These are phyloP conservation scores for Tholera decimalis DNA, from an alignment of 2,888 invertebrate species.

Conservation along the genomic window DNA sequence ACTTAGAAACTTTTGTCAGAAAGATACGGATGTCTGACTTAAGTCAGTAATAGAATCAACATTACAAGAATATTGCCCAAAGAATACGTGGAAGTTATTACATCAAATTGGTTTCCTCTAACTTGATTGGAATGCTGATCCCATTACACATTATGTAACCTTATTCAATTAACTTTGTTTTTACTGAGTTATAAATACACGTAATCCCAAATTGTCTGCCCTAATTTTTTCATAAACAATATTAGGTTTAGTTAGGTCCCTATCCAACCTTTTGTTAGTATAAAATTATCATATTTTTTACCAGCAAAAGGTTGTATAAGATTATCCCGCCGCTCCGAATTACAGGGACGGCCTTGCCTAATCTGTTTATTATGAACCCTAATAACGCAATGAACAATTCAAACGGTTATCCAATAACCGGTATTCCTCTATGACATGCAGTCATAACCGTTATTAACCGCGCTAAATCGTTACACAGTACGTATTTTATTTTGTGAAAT, in stretches of 20 bases:
- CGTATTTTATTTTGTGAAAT: conserved; percentile 80
- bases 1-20: neutral
- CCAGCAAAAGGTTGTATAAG: too few relatives aligned
- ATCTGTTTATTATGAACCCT: conserved; percentile 65
- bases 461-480: conserved; percentile 76
- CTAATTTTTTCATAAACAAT: conserved; percentile 54
- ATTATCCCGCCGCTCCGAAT: conserved; percentile 44
- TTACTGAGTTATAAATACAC: conserved; percentile 5
- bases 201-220: conserved; percentile 25
- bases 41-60: conserved; percentile 7
- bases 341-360: conserved; percentile 45
- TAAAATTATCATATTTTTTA: conserved; percentile 52
- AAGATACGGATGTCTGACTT: neutral
- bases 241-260: conserved; percentile 31
- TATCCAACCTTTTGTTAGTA: conserved; percentile 44
- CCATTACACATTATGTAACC: conserved; percentile 3
- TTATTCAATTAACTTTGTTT: conserved; percentile 10
- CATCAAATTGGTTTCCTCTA: conserved; percentile 8
- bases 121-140: conserved; percentile 7
- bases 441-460: conserved; percentile 68
- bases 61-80: conserved; percentile 3
- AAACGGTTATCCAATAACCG: conserved; percentile 64
- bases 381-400: conserved; percentile 63
- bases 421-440: conserved; percentile 60
- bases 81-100: conserved; percentile 20